Base-by-base conservation (phyloP, 2,113 vertebrate genomes). In the Platycercus adscitus region DNA sequence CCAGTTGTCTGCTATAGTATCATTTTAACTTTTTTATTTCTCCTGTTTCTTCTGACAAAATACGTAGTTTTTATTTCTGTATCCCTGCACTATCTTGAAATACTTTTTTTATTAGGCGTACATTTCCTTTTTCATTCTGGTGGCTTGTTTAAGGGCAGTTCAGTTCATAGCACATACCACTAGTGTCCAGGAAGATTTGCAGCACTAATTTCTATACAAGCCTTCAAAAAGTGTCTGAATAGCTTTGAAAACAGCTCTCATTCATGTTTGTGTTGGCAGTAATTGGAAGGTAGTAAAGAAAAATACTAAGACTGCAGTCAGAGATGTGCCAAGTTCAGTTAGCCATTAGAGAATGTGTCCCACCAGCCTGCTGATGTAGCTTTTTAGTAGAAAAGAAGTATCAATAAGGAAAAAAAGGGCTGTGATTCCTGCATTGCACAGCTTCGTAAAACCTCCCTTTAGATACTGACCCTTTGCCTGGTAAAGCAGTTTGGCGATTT, bases 1-100 rank as follows among this genome's bases (percentile, higher is more conserved):
- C 70, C 44, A 75, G 15, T 52, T 11, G 1, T 50, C 61, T 86
- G 50, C 73, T 88, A 43, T 3, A 72, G 44, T 65, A 78, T 58
- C 16, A 49, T 78, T 92, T 84, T 77, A 41, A 73, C 20, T 56
- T 65, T 77, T 85, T 41, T 89, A 79, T 91, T 94, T 70, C 47
- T 95, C 21, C 23, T 88, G n/a, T 3, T 87, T 88, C 72, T 44
- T 43, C 61, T 93, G 79, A 53, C 75, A 88, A 91, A 94, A 88
- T 69, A 80, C 21, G n/a, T 58, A 58, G 65, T 37, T 64, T 49
- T 88, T 68, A 75, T 47, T 81, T 88, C 64, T 91, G 31, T 69
- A 72, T 79, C 23, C 28, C 28, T 94, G n/a, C 41, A 23, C 13
- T 76, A 89, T 82, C 83, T 85, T 79, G 60, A 70, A 84, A 63